phyloP scores from a whole-genome alignment of 2,888 invertebrate genomes.

The Salpingus planirostris region DNA sequence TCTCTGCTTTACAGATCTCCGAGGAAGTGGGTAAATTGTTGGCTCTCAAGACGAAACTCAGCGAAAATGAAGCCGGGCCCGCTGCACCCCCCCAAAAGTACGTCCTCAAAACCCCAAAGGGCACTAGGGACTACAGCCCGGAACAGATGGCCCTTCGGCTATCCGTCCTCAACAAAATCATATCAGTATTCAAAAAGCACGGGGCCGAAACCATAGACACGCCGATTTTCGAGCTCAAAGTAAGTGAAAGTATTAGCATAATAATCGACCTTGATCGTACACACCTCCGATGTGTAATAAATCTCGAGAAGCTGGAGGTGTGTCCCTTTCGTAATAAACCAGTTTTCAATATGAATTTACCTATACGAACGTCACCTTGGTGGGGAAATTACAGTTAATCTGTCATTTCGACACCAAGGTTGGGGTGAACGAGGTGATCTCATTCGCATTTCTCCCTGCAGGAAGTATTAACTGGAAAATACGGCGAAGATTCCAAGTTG shows the following conservation, averaged over 20 bases:
- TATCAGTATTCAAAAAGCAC: slow-evolving; percentile 86
- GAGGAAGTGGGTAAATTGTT: slow-evolving; percentile 76
- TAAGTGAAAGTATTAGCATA: too few relatives aligned
- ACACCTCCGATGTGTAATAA: too few relatives aligned
- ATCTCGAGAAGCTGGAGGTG: too few relatives aligned
- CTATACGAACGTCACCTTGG: too few relatives aligned
- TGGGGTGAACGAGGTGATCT: too few relatives aligned
- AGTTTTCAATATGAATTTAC: too few relatives aligned
- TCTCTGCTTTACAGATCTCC: slow-evolving; percentile 57
- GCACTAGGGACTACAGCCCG: slow-evolving; percentile 91
- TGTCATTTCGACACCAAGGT: too few relatives aligned
- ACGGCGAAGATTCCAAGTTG: slow-evolving; percentile 98
- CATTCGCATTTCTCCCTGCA: slow-evolving; percentile 52
- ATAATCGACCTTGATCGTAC: too few relatives aligned
- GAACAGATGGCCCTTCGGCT: slow-evolving; percentile 91
- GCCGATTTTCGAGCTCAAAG: slow-evolving; percentile 95
- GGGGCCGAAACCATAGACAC: slow-evolving; percentile 98
- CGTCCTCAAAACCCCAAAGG: slow-evolving; percentile 82
- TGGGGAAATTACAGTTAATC: too few relatives aligned
- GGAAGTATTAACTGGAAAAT: slow-evolving; percentile 97
- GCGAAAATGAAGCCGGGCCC: slow-evolving; percentile 41
- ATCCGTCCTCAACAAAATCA: slow-evolving; percentile 76
- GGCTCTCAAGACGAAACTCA: slow-evolving; percentile 67
- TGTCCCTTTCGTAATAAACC: too few relatives aligned
- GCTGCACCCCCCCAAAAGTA: slow-evolving; percentile 54